Conservation (phyloP, 2,113 vertebrate species). For the Genyomyrus donnyi region DNA sequence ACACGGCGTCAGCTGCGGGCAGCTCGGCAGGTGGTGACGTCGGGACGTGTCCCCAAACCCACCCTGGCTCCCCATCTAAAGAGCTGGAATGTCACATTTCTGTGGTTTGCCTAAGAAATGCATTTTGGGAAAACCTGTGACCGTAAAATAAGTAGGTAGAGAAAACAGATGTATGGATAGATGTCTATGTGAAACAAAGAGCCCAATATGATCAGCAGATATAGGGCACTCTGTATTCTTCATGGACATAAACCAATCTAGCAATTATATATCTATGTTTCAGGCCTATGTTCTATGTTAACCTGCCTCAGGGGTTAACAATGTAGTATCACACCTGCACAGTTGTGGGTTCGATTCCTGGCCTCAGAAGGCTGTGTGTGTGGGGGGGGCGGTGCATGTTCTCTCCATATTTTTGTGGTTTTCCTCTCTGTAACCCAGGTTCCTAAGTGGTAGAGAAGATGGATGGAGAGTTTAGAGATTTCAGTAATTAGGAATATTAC, state of each 20-base stretch:
- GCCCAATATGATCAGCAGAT: background rate
- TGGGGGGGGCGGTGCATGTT: background rate
- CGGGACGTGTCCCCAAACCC: background rate
- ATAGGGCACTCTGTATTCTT: background rate
- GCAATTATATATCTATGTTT: background rate
- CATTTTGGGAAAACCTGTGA: background rate
- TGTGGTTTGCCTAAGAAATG: background rate
- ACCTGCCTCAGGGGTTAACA: background rate
- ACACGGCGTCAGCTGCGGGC: background rate
- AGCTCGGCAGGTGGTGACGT: background rate
- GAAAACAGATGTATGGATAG: background rate
- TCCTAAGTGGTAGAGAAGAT: background rate
- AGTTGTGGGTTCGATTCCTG: background rate
- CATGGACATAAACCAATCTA: background rate
- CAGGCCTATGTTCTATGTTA: background rate
- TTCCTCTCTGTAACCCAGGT: background rate
- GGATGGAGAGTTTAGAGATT: background rate
- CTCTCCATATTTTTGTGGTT: background rate
- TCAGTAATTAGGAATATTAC: background rate
- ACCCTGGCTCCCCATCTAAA: background rate
- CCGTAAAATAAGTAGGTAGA: background rate
- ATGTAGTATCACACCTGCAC: background rate
- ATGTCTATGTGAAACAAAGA: background rate
- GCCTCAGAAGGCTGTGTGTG: background rate
- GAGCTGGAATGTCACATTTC: background rate